Evolutionary conservation across 2,113 vertebrate genomes (phyloP), one percentile per base, ranked within the genome.

Genomic region (Myotis davidii): DNA sequence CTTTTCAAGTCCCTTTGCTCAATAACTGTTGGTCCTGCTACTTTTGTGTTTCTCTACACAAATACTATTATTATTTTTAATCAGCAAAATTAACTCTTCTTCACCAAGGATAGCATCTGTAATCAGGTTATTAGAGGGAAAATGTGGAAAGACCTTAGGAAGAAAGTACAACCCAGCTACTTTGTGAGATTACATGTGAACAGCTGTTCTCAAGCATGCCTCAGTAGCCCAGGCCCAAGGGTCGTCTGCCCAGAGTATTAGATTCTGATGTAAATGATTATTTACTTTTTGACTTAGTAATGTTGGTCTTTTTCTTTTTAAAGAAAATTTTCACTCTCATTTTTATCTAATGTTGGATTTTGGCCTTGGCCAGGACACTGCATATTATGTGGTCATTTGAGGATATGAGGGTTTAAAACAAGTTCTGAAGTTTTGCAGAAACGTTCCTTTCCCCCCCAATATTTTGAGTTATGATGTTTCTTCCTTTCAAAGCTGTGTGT

Each of bases 401-500:
- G 23, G 56, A 77, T n/a, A 9, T 39, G 32, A 85, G 70, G 3
- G 9, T 45, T 91, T 89, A 89, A 72, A 29, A 23, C 1, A 23
- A 50, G 37, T 50, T 95, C 39, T 81, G 2, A 83, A 86, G 61
- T 94, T 96, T 91, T 79, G 6, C 65, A 74, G 20, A 74, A 94
- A 77, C 20, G 3, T 20, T 52, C 83, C 27, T 50, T 84, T 45
- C 16, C 23, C 5, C 5, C 16, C 17, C 7, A 65, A 54, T 56
- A 67, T 91, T 93, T 69, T 69, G 85, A 72, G 21, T 42, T 84
- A 52, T 1, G 23, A 0, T 32, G 27, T 84, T 56, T 93, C 34
- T 89, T 94, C 73, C 42, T 91, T 93, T 86, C 32, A n/a, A 72
- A 81, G 70, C 42, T 78, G 56, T 32, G 32, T 21, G 17, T 83